Base-by-base conservation (phyloP, 2,888 invertebrate genomes). In the Drosophila siamana region DNA sequence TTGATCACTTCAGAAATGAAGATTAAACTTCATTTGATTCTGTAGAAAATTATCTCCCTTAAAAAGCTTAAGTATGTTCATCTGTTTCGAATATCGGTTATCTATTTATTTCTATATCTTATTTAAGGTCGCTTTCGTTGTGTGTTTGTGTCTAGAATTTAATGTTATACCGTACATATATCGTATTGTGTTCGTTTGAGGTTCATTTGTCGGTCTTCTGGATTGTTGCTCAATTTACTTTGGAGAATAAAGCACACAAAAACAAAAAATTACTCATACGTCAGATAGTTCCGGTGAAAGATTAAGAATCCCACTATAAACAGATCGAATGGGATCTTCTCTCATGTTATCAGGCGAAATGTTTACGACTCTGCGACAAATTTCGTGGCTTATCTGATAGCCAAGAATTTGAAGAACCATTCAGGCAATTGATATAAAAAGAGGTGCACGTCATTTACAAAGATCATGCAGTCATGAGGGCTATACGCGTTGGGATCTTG, bases 111-210 rank as follows among this genome's bases (percentile, higher is more conserved):
- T 59, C 28, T 33, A 41, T 15, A 28, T 43, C 6, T 51, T 67
- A 57, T 36, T 63, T 79, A 75, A 64, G 80, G 19, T 46, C 44
- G 26, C 44, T 57, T 51, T 30, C 28, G 80, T 69, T 75, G 57
- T 69, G 61, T 75, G 61, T 75, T 55, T 75, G 60, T 66, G 46
- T 68, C 64, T 64, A 57, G 55, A 38, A 22, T 61, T 55, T 59
- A 46, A 28, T 66, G 67, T 66, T 79, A 67, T 66, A 64, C 33
- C n/a, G n/a, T 75, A 43, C 22, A 40, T 40, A 28, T 52, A 41
- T 54, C 52, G 41, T 54, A 55, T 55, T 79, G 85, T 87, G 85
- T 84, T 84, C 73, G 87, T 81, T 86, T 85, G 59, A 67, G 70
- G 71, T 69, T 83, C 26, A 74, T 74, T 55, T 73, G 69, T 75